These are phyloP conservation scores for Rhipidura dahli DNA, from an alignment of 2,113 vertebrate genomes.

Conservation along the genomic window DNA sequence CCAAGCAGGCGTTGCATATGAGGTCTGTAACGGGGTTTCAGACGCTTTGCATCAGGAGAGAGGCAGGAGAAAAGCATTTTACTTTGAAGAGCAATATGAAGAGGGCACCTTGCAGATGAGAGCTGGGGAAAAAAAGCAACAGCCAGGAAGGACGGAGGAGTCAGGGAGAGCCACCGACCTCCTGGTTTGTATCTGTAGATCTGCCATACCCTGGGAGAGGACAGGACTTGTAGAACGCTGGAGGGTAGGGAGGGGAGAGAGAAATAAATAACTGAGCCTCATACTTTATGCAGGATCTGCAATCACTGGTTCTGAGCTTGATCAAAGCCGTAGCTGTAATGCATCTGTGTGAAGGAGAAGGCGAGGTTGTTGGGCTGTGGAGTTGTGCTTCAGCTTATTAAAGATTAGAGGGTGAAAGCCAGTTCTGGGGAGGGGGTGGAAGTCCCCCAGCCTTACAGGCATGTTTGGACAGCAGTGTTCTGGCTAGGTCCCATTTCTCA, in stretches of 20 bases:
- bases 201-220: background rate
- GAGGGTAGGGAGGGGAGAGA: background rate
- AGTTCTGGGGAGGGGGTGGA: background rate
- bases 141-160: background rate
- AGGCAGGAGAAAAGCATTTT: background rate
- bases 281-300: background rate
- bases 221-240: background rate
- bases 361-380: background rate
- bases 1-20: background rate
- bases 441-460: background rate
- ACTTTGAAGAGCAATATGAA: constrained; percentile 41
- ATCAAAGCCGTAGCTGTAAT: background rate
- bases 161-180: background rate
- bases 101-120: constrained; percentile 30
- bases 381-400: background rate
- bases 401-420: background rate
- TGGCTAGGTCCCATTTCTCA: background rate
- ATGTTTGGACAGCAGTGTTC: background rate
- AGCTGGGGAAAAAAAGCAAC: background rate
- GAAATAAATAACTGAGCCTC: background rate
- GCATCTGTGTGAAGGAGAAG: background rate
- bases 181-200: background rate
- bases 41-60: background rate
- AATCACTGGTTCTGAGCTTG: background rate
- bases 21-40: background rate